Conservation (phyloP, 1,140 invertebrate genomes). For the Pogonomyrmex californicus region DNA sequence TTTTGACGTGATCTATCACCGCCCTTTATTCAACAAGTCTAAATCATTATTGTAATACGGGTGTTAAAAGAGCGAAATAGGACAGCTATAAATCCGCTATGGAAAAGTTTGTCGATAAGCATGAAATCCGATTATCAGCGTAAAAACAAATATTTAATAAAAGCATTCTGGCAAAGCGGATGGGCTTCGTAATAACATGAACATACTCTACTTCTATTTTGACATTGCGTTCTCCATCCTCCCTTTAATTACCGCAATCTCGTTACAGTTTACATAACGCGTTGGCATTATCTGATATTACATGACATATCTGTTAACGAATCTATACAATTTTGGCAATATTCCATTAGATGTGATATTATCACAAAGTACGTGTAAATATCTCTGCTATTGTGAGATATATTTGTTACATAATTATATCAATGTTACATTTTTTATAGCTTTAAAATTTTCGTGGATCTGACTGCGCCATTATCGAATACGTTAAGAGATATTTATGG, state of each 20-base stretch:
- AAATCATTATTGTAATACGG: background rate
- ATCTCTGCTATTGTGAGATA: background rate
- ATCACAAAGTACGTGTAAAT: background rate
- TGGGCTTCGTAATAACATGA: conserved; percentile 24
- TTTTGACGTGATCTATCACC: background rate
- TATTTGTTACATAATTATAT: background rate
- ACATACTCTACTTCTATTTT: conserved; percentile 14
- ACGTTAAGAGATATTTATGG: conserved; percentile 46
- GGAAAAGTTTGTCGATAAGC: conserved; percentile 16
- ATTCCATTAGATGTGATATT: background rate
- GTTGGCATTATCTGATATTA: conserved; percentile 42
- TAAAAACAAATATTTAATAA: conserved; percentile 39
- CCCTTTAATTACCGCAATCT: conserved; percentile 46
- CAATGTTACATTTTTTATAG: background rate
- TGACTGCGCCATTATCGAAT: conserved; percentile 10
- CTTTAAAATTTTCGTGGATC: conserved; percentile 22
- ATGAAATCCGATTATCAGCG: conserved; percentile 31
- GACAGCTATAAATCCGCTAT: background rate
- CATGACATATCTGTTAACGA: conserved; percentile 8
- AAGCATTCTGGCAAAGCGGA: background rate
- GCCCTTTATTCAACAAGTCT: background rate
- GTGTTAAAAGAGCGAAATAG: conserved; percentile 31
- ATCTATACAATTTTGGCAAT: conserved; percentile 11
- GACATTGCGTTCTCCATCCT: conserved; percentile 7
- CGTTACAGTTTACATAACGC: conserved; percentile 18